phyloP scores from a whole-genome alignment of 2,888 invertebrate genomes.

The Lamellibrachia satsuma region DNA sequence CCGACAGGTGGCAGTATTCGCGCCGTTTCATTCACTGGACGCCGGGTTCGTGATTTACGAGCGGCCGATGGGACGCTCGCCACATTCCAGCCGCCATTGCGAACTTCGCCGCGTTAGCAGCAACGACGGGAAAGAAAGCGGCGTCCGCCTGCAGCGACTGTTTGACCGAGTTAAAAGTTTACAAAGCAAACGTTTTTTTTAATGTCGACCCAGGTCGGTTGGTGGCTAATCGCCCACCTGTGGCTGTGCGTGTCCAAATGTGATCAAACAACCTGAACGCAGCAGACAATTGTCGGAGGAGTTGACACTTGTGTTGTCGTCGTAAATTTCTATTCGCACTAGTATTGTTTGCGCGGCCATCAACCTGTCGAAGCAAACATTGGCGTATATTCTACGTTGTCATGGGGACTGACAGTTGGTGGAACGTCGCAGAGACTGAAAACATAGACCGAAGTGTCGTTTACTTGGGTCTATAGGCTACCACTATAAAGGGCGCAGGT shows the following conservation, averaged over 20 bases:
- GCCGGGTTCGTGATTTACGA: conserved; percentile 6
- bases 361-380: neutral
- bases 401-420: neutral
- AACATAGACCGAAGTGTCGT: neutral
- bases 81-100: neutral
- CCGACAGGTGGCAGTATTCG: conserved; percentile 17
- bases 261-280: conserved; percentile 4
- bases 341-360: neutral
- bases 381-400: neutral
- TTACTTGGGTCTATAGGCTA: neutral
- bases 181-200: neutral
- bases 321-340: neutral
- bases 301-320: neutral
- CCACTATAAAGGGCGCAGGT: neutral
- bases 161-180: neutral
- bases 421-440: neutral
- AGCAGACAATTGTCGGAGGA: neutral
- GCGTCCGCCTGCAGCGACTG: neutral
- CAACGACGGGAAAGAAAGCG: neutral
- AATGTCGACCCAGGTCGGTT: neutral
- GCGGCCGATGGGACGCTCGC: neutral
- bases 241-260: neutral
- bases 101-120: neutral
- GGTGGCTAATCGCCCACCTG: neutral
- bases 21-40: conserved; percentile 17